phyloP scores from a whole-genome alignment of 1,140 invertebrate species.

The Drosophila sproati region DNA sequence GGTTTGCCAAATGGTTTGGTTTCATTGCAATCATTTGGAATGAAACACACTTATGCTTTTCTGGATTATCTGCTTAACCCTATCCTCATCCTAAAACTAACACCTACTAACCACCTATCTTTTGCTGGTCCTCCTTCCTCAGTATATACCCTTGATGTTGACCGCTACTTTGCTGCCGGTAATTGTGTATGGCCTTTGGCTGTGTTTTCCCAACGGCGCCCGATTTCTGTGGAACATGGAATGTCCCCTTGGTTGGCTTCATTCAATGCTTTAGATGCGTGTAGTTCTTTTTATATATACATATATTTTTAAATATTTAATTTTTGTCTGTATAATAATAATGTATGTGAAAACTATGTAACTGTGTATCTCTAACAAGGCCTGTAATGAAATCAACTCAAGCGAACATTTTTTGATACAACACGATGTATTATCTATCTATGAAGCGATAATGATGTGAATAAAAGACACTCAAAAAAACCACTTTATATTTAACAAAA shows the following conservation, averaged over 20 bases:
- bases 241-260: neutral
- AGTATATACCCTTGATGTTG: slow-evolving; percentile 20
- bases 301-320: slow-evolving; percentile 39
- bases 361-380: slow-evolving; percentile 49
- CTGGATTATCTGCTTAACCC: neutral
- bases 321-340: slow-evolving; percentile 61
- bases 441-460: slow-evolving; percentile 57
- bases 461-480: slow-evolving; percentile 56
- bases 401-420: slow-evolving; percentile 48
- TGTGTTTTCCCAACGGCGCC: slow-evolving; percentile 3
- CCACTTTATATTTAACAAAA: slow-evolving; percentile 42
- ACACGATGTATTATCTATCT: slow-evolving; percentile 61
- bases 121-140: neutral
- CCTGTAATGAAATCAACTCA: slow-evolving; percentile 64
- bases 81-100: slow-evolving; percentile 11
- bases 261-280: slow-evolving; percentile 5
- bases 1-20: neutral
- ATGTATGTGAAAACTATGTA: slow-evolving; percentile 24
- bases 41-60: slow-evolving; percentile 6
- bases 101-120: slow-evolving; percentile 16
- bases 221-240: neutral
- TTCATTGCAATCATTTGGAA: neutral
- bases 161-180: slow-evolving; percentile 13
- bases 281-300: neutral
- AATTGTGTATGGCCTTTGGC: slow-evolving; percentile 1